Percentiles rank a stretch among this genome's conserved stretches.
These are phyloP conservation scores for Microctenopoma stevenorrisi DNA, from an alignment of 2,797 vertebrate species.

Conservation along the genomic window DNA sequence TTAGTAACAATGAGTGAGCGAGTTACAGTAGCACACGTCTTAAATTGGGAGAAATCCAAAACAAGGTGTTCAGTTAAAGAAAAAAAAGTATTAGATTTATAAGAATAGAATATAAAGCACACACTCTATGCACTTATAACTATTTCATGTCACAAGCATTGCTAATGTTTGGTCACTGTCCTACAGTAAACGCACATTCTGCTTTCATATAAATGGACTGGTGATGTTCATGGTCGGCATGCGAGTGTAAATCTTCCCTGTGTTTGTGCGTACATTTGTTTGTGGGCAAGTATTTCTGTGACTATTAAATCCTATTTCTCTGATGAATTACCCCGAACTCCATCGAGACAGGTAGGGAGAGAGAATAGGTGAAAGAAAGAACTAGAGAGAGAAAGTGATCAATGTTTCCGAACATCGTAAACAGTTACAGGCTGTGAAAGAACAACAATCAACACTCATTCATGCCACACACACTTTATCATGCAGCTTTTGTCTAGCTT, in stretches of 20 bases:
- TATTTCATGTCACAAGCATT: neutral
- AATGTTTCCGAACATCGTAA: conserved; percentile 54
- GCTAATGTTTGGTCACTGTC: no score
- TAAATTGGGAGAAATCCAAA: conserved; percentile 28
- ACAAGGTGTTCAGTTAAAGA: conserved; percentile 1
- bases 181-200: neutral
- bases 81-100: neutral
- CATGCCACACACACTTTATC: neutral
- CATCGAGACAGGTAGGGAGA: conserved; percentile 60
- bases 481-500: conserved; percentile 2
- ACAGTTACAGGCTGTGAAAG: conserved; percentile 39
- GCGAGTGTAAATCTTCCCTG: neutral
- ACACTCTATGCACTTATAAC: neutral
- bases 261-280: neutral
- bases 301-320: conserved; percentile 42
- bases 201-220: neutral
- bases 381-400: conserved; percentile 42
- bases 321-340: conserved; percentile 73
- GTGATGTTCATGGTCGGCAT: neutral
- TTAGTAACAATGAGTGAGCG: conserved; percentile 68
- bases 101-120: neutral
- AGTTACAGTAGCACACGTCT: conserved; percentile 26
- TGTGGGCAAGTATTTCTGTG: conserved; percentile 8
- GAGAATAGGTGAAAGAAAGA: conserved; percentile 12
- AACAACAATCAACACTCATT: conserved; percentile 4